Conservation (phyloP, 2,113 vertebrate species). For the Centropus unirufus region DNA sequence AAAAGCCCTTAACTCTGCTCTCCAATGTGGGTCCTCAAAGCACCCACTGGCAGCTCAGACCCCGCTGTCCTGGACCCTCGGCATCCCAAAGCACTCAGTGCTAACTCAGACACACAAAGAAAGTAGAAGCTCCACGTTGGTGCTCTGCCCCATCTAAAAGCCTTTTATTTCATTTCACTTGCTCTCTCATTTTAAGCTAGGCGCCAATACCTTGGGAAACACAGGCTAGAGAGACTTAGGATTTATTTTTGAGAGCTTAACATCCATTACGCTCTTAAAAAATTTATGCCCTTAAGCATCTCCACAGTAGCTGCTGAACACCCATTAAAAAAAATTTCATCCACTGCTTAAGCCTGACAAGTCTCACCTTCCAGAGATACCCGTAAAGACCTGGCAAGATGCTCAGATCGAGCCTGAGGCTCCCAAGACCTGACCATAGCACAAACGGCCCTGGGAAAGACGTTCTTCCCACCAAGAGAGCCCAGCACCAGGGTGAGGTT, state of each 20-base stretch:
- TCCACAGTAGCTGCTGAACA: conserved; percentile 51
- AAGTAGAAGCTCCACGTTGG: not conserved
- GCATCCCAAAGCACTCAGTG: not conserved
- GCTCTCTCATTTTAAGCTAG: conserved; percentile 17
- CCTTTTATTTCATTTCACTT: not conserved
- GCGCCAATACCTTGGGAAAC: conserved; percentile 36
- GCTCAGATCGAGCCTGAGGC: conserved; percentile 15
- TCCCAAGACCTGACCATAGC: not conserved
- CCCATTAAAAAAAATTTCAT: conserved; percentile 57
- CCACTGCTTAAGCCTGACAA: conserved; percentile 59
- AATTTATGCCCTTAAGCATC: conserved; percentile 65
- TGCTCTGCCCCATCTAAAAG: conserved; percentile 6
- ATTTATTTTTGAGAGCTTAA: conserved; percentile 66
- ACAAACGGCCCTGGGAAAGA: conserved; percentile 24
- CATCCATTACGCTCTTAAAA: conserved; percentile 66
- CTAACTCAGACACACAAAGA: not conserved
- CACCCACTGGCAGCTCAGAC: not conserved
- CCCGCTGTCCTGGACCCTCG: not conserved
- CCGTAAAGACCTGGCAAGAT: conserved; percentile 11
- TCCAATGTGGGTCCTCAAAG: not conserved
- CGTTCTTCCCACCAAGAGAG: not conserved
- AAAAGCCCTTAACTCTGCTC: not conserved
- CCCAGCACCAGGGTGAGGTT: conserved; percentile 2
- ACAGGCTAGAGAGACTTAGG: conserved; percentile 18
- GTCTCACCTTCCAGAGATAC: conserved; percentile 56